These are phyloP conservation scores for Misgurnus anguillicaudatus DNA, from an alignment of 2,113 vertebrate species.

Conservation along the genomic window DNA sequence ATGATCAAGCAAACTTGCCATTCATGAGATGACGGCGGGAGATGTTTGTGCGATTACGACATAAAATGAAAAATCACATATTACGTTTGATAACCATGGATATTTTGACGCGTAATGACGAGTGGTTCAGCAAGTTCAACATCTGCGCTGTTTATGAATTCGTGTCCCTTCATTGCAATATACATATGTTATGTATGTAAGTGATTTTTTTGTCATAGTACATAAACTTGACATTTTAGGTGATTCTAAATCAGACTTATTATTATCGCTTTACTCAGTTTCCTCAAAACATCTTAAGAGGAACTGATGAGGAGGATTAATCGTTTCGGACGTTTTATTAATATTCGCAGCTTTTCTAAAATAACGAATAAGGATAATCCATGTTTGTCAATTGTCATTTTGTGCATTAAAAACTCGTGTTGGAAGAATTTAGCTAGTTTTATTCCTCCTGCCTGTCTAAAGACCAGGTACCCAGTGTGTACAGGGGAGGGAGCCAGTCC, in stretches of 20 bases:
- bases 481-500: constrained; percentile 64
- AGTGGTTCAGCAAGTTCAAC: not conserved
- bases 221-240: not conserved
- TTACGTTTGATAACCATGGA: not conserved
- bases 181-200: not conserved
- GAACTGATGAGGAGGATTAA: not conserved
- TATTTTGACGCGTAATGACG: not conserved
- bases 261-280: not conserved
- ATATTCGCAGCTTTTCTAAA: not conserved
- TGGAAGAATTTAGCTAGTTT: not conserved
- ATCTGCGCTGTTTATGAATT: not conserved
- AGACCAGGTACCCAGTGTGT: constrained; percentile 53
- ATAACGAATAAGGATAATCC: not conserved
- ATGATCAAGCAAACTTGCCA: constrained; percentile 26
- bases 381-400: not conserved
- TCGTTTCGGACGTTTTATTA: not conserved
- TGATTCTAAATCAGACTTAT: not conserved
- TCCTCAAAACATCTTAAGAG: not conserved
- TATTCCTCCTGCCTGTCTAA: not conserved
- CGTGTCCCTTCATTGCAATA: not conserved
- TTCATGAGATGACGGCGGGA: not conserved
- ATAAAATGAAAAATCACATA: not conserved
- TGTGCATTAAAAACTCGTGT: not conserved
- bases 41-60: not conserved
- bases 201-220: not conserved